These are phyloP conservation scores for Pseudoatta argentina DNA, from an alignment of 1,140 invertebrate species.

Conservation along the genomic window DNA sequence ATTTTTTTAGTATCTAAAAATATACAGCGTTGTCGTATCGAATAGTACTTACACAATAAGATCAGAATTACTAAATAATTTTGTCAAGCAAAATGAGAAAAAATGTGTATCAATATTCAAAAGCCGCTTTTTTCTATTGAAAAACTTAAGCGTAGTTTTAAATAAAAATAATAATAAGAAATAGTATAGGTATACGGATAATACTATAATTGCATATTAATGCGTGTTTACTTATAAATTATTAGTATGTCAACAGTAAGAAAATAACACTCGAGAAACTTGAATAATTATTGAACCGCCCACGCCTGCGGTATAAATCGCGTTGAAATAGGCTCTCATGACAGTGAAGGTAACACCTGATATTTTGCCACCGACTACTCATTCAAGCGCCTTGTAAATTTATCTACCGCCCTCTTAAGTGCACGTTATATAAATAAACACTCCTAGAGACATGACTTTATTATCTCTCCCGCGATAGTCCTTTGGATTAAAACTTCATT, in stretches of 20 bases:
- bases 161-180: not conserved
- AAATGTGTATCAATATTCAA: not conserved
- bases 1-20: not conserved
- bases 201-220: not conserved
- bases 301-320: conserved; percentile 19
- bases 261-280: conserved; percentile 1
- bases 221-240: not conserved
- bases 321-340: not conserved
- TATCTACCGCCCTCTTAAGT: conserved; percentile 53
- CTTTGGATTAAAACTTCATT: conserved; percentile 19
- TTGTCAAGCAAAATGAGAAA: not conserved
- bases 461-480: not conserved
- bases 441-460: not conserved
- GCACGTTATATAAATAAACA: conserved; percentile 16
- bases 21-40: not conserved
- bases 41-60: not conserved
- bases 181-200: not conserved
- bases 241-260: not conserved
- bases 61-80: not conserved
- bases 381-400: conserved; percentile 62
- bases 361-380: conserved; percentile 47
- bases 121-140: not conserved
- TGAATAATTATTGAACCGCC: conserved; percentile 35
- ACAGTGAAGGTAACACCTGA: conserved; percentile 37
- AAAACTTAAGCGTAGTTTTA: not conserved